phyloP scores from a whole-genome alignment of 1,140 invertebrate genomes.

The Pomacea maculata region DNA sequence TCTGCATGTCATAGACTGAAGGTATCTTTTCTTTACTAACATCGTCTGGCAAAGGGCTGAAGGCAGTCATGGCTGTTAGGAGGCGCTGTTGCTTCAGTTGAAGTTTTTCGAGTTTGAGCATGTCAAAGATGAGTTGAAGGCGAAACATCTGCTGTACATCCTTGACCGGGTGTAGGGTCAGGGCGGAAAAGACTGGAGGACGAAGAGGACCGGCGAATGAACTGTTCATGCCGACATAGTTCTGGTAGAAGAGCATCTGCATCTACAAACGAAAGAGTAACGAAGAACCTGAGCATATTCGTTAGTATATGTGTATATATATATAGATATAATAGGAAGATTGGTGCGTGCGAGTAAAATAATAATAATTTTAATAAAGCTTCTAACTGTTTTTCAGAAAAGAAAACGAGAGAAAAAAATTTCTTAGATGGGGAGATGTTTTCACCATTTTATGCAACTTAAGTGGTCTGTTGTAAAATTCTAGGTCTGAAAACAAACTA shows the following conservation, averaged over 20 bases:
- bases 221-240: slow-evolving; percentile 80
- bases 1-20: too few relatives aligned
- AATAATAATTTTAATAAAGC: too few relatives aligned
- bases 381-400: too few relatives aligned
- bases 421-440: not conserved
- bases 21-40: too few relatives aligned
- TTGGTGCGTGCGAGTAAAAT: too few relatives aligned
- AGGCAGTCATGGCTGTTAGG: not conserved
- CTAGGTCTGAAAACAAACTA: slow-evolving; percentile 12
- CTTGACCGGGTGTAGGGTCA: slow-evolving; percentile 96
- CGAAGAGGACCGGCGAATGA: slow-evolving; percentile 87
- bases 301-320: too few relatives aligned
- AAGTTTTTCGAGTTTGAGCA: slow-evolving; percentile 36
- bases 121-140: slow-evolving; percentile 72
- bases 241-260: slow-evolving; percentile 95
- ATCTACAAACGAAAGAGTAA: slow-evolving; percentile 73
- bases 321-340: too few relatives aligned
- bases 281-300: too few relatives aligned
- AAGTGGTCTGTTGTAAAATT: slow-evolving; percentile 18
- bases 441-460: not conserved
- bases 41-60: too few relatives aligned
- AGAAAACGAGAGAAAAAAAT: not conserved
- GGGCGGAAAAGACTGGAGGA: slow-evolving; percentile 88
- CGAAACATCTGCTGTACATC: slow-evolving; percentile 85
- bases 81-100: not conserved